Base-by-base conservation (phyloP, 2,797 vertebrate genomes). In the Bradypus variegatus region DNA sequence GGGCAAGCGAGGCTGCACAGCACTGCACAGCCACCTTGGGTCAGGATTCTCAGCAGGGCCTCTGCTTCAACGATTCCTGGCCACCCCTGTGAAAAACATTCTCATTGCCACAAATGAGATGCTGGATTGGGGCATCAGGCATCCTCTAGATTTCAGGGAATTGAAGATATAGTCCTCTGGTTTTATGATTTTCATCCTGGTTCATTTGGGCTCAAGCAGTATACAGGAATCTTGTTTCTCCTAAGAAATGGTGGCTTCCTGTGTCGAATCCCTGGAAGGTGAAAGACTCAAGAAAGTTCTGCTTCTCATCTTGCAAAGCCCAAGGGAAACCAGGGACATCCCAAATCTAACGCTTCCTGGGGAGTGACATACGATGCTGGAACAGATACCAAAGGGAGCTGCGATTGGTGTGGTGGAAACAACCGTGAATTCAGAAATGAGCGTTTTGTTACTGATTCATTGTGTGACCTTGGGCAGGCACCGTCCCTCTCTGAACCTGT, bases 171-270 rank as follows among this genome's bases (percentile, higher is more conserved):
- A 58, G 64, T 12, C 29, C n/a, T 92, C 73, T 83, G 85, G 11
- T 55, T 88, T 92, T 93, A 33, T 67, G 87, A 93, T 58, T 64
- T 73, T 62, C 65, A 86, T 62, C 83, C 64, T 19, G 4, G 78
- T 87, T 84, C 60, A 50, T 79, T 70, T 94, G n/a, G 36, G 58
- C 12, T 78, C 41, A 18, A 64, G 58, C 38, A 48, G 23, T 31
- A 89, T 69, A 70, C n/a, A 92, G 76, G 92, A 88, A 90, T 77
- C 80, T 89, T 38, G n/a, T 80, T 93, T 89, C 79, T 95, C 67
- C 64, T 27, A 50, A 84, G 48, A 90, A 69, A 91, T 9, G 11
- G 73, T 84, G 78, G 88, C n/a, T 94, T 90, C 78, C 80, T 31
- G 36, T 45, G 48, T 64, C 18, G 33, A 83, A 62, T 88, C 67